Base-by-base conservation (phyloP, 2,888 invertebrate species). In the Stictocephala bisonia region DNA sequence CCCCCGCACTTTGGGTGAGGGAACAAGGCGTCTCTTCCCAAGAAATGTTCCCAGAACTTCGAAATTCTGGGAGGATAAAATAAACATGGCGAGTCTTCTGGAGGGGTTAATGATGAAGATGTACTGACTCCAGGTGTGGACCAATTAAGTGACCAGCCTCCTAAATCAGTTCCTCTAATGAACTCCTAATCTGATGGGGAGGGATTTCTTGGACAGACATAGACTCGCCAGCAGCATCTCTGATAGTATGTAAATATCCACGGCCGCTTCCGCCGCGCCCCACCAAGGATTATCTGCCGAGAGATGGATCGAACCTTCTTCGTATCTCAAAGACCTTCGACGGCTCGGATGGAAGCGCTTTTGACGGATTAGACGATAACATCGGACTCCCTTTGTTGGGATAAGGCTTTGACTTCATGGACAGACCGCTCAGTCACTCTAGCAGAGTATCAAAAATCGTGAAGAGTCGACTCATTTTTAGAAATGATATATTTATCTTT, bases 151-250 rank as follows among this genome's bases (percentile, higher is more conserved):
- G 20, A 1, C 22, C 20, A n/a, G 64, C 27, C 44, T 27, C 64
- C 64, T 64, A 64, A 64, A 64, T 64, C 64, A 64, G 64, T 64
- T 44, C 44, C 15, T n/a, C 64, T 64, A 64, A 64, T 64, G 64
- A 64, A 44, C 44, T 22, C 64, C 44, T 26, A 64, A 64, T 64
- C 64, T 64, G 64, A 64, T 64, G 44, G 64, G 31, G 22, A 40
- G 60, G 41, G 24, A 40, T 64, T 41, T 18, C n/a, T 15, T 13
- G 15, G 44, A 4, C 44, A 7, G 44, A 44, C 44, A n/a, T 9
- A 44, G n/a, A 44, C 15, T 15, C n/a, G 44, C 44, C 15, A 44
- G 7, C 40, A 40, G n/a, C n/a, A n/a, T n/a, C n/a, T 60, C 60
- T 27, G 56, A 56, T 56, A 29, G 60, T 60, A 60, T 60, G 60